Conservation (phyloP, 1,140 invertebrate genomes). For the Drosophila paulistorum region DNA sequence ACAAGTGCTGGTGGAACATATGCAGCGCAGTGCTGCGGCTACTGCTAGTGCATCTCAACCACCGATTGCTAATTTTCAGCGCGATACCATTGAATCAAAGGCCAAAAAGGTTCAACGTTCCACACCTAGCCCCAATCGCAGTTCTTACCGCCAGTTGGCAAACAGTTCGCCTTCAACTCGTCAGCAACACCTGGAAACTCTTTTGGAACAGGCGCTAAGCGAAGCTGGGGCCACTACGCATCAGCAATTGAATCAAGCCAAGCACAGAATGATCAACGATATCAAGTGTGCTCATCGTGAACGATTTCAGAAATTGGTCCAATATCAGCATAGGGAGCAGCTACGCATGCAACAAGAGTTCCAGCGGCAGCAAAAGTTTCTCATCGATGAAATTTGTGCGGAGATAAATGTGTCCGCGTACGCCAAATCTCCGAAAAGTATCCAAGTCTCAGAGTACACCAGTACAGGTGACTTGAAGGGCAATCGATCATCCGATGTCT, state of each 20-base stretch:
- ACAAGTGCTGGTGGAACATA: constrained; percentile 85
- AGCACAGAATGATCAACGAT: constrained; percentile 39
- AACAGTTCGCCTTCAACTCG: not conserved
- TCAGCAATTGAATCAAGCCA: constrained; percentile 27
- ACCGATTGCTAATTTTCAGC: constrained; percentile 42
- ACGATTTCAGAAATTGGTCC: constrained; percentile 81
- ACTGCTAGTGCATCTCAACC: not conserved
- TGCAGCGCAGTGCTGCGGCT: constrained; percentile 53
- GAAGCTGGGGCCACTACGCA: constrained; percentile 23
- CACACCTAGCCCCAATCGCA: constrained; percentile 7
- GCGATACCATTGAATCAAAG: constrained; percentile 71
- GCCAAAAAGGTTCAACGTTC: constrained; percentile 68
- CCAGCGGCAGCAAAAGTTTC: constrained; percentile 64
- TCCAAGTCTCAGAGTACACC: constrained; percentile 33
- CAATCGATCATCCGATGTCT: not conserved
- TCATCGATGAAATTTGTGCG: constrained; percentile 70
- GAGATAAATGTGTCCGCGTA: constrained; percentile 51
- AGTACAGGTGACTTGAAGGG: constrained; percentile 46
- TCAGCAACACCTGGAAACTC: constrained; percentile 27
- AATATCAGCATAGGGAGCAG: constrained; percentile 74
- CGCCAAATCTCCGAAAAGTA: constrained; percentile 10
- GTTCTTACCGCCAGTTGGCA: constrained; percentile 4
- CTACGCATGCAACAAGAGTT: constrained; percentile 65
- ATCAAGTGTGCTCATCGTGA: constrained; percentile 78
- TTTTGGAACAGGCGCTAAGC: constrained; percentile 49